Base-by-base conservation (phyloP, 2,113 vertebrate genomes). In the Ictalurus punctatus region DNA sequence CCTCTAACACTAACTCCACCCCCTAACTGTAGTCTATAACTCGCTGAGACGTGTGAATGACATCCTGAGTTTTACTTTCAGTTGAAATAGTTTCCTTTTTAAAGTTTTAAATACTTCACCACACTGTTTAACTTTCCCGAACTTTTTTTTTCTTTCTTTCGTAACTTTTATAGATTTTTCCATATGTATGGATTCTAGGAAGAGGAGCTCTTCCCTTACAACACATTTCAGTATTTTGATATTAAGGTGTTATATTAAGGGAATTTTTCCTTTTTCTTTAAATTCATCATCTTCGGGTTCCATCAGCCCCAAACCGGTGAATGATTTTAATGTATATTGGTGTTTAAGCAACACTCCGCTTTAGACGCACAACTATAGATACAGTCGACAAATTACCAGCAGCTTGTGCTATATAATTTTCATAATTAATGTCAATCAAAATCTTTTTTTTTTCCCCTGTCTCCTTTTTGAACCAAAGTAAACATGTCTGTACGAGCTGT, bases 321-420 rank as follows among this genome's bases (percentile, higher is more conserved):
- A 83, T 63, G 7, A 40, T 17, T 27, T 40, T 25, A 34, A 37
- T 2, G 73, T 19, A 8, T 58, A 82, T 14, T 37, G 37, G 16
- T 82, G 48, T 83, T 83, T 88, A 58, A 94, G 89, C 95, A 94
- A 95, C 94, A 91, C 95, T 96, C 95, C 91, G 96, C 96, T 96
- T 95, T 95, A 95, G 93, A 96, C 95, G 96, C 96, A 97, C 97
- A 97, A 96, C 96, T 85, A 95, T 92, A 92, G 96, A 97, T 96
- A 86, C 23, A 86, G 52, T 65, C 6, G 27, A 86, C 82, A 80
- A 65, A 90, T 95, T 95, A 96, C 96, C 96, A 97, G 96, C 96
- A 97, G 95, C 96, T 96, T 95, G 95, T 96, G 95, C 95, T 96
- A 96, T 96, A 96, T 96, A 95, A 95, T 94, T 95, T 96, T 96